Conservation (phyloP, 2,797 vertebrate species). For the Silurus aristotelis region DNA sequence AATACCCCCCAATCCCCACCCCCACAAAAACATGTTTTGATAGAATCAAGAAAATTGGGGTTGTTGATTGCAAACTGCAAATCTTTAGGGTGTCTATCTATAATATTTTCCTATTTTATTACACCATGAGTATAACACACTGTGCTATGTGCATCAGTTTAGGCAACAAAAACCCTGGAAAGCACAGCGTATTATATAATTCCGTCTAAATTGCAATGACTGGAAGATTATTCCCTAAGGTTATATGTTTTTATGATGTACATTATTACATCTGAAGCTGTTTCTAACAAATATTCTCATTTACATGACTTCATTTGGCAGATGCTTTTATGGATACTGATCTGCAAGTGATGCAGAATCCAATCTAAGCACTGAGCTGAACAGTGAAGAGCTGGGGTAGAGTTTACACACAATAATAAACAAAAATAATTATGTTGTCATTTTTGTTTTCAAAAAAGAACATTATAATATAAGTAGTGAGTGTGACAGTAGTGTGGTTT, state of each 20-base stretch:
- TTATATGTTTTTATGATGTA: background rate
- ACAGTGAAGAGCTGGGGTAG: background rate
- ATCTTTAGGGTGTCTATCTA: background rate
- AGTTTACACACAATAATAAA: background rate
- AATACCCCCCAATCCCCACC: no score
- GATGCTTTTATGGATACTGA: background rate
- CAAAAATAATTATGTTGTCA: background rate
- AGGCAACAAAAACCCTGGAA: no score
- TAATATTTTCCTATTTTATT: background rate
- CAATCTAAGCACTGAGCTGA: background rate
- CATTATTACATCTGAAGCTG: background rate
- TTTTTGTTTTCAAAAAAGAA: background rate
- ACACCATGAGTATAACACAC: background rate
- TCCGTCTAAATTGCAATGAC: background rate
- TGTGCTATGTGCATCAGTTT: background rate
- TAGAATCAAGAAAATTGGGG: no score
- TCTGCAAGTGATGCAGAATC: background rate
- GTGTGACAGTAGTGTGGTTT: no score
- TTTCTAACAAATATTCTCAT: background rate
- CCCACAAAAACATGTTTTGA: no score
- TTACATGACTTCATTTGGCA: background rate
- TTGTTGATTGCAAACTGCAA: background rate
- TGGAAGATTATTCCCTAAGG: slow-evolving; percentile 6
- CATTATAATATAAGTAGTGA: no score
- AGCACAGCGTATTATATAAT: background rate